Conservation (phyloP, 2,888 invertebrate genomes). For the Cryptocephalus moraei region DNA sequence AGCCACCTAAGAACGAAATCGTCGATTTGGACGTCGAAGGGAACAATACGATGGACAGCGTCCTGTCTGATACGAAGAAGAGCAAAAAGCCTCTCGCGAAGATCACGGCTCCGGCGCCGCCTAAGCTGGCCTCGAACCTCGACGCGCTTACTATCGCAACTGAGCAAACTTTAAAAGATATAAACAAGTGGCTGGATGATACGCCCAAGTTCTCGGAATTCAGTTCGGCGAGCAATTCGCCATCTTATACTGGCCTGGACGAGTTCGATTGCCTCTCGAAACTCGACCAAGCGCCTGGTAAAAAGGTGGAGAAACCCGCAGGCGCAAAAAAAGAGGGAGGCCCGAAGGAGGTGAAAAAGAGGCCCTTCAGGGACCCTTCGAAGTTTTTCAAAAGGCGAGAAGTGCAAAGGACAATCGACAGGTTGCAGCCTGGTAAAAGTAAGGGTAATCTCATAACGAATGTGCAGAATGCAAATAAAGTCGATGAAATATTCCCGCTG, state of each 20-base stretch:
- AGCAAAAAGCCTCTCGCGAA: conserved; percentile 15
- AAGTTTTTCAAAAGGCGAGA: conserved; percentile 49
- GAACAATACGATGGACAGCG: conserved; percentile 27
- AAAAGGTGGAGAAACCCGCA: conserved; percentile 35
- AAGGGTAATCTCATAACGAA: conserved; percentile 76
- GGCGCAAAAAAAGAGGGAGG: conserved; percentile 31
- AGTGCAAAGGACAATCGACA: conserved; percentile 71
- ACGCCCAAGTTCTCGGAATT: conserved; percentile 66
- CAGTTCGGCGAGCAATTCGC: conserved; percentile 71
- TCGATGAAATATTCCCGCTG: conserved; percentile 50
- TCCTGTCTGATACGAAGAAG: conserved; percentile 22
- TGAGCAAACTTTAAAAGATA: conserved; percentile 73
- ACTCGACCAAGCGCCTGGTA: conserved; percentile 31
- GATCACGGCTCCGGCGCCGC: conserved; percentile 15
- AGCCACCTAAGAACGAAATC: conserved; percentile 12
- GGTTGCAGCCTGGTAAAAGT: conserved; percentile 77
- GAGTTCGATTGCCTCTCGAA: conserved; percentile 41
- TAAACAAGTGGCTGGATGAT: conserved; percentile 81
- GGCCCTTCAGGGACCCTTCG: conserved; percentile 35
- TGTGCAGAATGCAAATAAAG: conserved; percentile 46
- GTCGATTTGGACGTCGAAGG: conserved; percentile 27
- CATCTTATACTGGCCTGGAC: conserved; percentile 47
- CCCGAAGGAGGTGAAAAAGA: conserved; percentile 41
- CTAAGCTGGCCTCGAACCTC: conserved; percentile 32
- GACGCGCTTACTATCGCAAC: conserved; percentile 62